Conservation (phyloP, 2,888 invertebrate genomes). For the Ceramica pisi region DNA sequence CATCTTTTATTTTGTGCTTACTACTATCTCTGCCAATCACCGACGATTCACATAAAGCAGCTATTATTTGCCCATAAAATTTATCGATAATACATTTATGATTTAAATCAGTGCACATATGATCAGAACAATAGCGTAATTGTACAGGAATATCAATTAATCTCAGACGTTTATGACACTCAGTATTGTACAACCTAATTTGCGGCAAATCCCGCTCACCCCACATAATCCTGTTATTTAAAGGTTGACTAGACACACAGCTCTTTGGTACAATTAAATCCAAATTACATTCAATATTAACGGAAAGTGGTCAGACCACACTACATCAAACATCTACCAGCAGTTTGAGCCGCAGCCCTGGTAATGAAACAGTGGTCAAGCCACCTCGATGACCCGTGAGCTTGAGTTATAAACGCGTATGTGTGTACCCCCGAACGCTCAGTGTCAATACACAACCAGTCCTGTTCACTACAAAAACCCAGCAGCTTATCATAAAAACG, state of each 20-base stretch:
- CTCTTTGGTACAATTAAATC: no score
- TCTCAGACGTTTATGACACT: neutral
- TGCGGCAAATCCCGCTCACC: neutral
- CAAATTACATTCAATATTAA: no score
- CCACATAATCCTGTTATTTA: neutral
- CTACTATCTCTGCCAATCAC: neutral
- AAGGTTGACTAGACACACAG: no score
- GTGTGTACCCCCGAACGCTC: neutral
- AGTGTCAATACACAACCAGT: neutral
- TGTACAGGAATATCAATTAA: neutral
- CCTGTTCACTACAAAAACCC: neutral
- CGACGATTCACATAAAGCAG: neutral
- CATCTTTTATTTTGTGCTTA: neutral
- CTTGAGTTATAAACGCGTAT: neutral
- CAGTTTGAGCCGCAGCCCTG: neutral
- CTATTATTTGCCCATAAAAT: neutral
- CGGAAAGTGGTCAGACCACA: no score
- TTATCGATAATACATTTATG: neutral
- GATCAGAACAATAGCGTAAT: neutral
- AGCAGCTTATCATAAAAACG: neutral
- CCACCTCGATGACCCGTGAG: neutral
- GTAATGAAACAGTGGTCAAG: neutral
- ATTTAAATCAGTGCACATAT: neutral
- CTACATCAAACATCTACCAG: no score
- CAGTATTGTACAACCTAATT: neutral